phyloP scores from a whole-genome alignment of 1,140 invertebrate species.

The Hydropsyche tenuis region DNA sequence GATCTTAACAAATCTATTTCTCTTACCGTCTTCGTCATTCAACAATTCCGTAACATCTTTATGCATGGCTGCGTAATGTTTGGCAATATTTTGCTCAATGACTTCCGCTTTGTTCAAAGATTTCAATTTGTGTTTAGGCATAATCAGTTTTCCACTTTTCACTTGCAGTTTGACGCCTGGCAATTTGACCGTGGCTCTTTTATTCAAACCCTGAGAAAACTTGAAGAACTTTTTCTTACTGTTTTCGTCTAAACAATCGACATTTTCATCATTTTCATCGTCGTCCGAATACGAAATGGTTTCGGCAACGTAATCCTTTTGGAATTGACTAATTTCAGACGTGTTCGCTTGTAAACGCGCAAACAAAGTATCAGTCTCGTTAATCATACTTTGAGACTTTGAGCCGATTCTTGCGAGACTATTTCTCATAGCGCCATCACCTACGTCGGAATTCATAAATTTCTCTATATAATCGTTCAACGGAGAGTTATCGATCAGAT shows the following conservation, averaged over 20 bases:
- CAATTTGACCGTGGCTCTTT: conserved; percentile 44
- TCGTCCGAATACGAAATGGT: too few species aligned
- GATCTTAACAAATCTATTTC: neutral
- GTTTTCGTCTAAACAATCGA: conserved; percentile 10
- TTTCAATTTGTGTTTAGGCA: conserved; percentile 42
- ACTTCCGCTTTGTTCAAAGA: neutral
- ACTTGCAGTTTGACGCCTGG: conserved; percentile 50
- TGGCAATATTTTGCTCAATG: conserved; percentile 25
- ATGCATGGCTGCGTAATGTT: conserved; percentile 34
- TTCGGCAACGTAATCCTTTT: neutral
- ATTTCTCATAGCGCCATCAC: neutral
- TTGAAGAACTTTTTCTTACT: conserved; percentile 53
- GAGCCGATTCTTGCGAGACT: neutral
- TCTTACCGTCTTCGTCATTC: conserved; percentile 45
- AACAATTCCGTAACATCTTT: conserved; percentile 47
- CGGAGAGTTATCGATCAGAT: conserved; percentile 52
- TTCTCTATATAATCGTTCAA: conserved; percentile 54
- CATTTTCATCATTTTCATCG: too few species aligned
- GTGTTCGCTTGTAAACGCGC: conserved; percentile 33
- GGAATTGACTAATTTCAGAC: conserved; percentile 11
- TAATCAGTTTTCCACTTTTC: conserved; percentile 48
- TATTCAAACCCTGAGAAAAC: conserved; percentile 41
- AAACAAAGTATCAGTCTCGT: too few species aligned
- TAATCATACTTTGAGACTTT: too few species aligned
- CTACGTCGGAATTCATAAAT: conserved; percentile 41